Evolutionary conservation across 2,797 vertebrate genomes (phyloP).

Genomic region (Tragopan temminckii): DNA sequence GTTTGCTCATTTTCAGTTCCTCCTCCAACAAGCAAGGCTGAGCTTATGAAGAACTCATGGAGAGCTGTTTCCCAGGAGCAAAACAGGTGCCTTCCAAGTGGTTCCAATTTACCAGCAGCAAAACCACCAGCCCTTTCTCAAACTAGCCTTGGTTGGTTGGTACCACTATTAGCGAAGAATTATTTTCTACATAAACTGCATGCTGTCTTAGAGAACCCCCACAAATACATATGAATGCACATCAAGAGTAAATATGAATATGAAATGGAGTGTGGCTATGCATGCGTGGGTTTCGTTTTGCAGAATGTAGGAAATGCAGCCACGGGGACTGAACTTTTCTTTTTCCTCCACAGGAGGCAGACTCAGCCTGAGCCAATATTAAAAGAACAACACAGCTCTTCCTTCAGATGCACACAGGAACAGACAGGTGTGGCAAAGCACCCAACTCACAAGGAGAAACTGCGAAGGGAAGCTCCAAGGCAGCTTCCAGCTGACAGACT

Average conservation of each 20-base stretch:
- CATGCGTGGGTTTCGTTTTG: not conserved
- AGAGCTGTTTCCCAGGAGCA: constrained; percentile 1
- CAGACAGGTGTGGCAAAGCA: not conserved
- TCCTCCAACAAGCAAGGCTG: not conserved
- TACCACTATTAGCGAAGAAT: not conserved
- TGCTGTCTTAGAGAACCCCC: not conserved
- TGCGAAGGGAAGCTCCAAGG: not conserved
- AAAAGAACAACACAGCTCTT: not conserved
- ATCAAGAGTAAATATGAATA: not conserved
- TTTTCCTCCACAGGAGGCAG: constrained; percentile 37
- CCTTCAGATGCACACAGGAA: not conserved
- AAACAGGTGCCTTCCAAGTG: not conserved
- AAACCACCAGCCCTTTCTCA: not conserved
- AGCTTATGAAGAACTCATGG: accelerated
- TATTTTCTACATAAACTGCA: not conserved
- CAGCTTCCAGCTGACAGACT: not conserved
- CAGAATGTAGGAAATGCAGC: not conserved
- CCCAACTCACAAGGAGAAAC: not conserved
- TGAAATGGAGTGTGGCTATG: not conserved
- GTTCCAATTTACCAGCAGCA: not conserved
- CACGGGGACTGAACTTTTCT: not conserved
- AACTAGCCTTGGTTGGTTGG: not conserved
- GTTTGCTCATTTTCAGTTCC: not conserved
- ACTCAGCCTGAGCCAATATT: not conserved
- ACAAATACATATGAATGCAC: not conserved